Percentiles rank a stretch among this genome's conserved stretches.
These are phyloP conservation scores for Nephrotoma guestfalica DNA, from an alignment of 2,888 invertebrate genomes.

Conservation along the genomic window DNA sequence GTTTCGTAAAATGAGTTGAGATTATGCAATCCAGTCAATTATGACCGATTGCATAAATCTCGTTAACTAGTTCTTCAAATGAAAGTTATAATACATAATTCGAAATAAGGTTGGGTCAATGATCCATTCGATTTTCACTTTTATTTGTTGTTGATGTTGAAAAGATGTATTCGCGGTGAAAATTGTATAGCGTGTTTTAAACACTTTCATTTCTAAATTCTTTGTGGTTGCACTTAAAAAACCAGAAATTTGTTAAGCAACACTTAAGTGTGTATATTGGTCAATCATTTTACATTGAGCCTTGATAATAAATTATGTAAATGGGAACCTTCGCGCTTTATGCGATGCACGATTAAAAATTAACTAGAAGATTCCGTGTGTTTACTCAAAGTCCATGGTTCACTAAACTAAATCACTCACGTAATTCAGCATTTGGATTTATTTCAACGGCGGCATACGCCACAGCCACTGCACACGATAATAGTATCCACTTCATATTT, in stretches of 20 bases:
- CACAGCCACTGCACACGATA: background rate
- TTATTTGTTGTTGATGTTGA: background rate
- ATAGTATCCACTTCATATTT: background rate
- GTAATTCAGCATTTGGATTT: background rate
- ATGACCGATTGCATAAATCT: background rate
- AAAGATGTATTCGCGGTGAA: background rate
- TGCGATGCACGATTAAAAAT: too few species aligned
- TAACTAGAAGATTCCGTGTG: too few species aligned
- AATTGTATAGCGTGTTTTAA: background rate
- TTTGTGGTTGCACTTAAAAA: background rate
- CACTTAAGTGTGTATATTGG: background rate
- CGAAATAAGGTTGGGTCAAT: background rate
- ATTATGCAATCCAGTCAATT: background rate
- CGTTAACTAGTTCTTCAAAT: background rate
- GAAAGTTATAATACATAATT: background rate
- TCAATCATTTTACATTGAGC: background rate
- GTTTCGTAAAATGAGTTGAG: background rate
- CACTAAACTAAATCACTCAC: background rate
- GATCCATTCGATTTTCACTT: background rate
- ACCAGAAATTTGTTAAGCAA: too few species aligned
- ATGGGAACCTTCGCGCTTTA: background rate
- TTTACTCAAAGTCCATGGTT: background rate
- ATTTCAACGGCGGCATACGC: background rate
- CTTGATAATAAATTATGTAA: background rate
- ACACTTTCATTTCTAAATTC: background rate